Base-by-base conservation (phyloP, 2,113 vertebrate species). In the Eulemur macaco region DNA sequence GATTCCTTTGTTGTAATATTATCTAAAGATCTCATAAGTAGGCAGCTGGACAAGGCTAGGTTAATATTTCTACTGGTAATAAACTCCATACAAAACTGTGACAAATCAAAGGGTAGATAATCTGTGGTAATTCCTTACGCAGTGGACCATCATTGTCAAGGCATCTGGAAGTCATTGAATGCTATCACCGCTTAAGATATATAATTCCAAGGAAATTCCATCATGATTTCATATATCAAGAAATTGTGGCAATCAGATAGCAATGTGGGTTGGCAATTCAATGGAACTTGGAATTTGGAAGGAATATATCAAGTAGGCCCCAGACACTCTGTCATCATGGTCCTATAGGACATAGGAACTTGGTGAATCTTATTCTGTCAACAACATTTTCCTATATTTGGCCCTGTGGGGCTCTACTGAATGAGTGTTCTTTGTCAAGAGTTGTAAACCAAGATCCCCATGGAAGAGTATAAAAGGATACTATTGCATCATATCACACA, bases 171-270 rank as follows among this genome's bases (percentile, higher is more conserved):
- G 77, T 83, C 73, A 91, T 94, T 86, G 92, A 92, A 74, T 77
- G 86, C 73, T 98, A 86, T 18, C 81, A 63, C 3, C 13, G 11
- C 52, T 90, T 91, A 82, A 97, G 86, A 82, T 80, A 86, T 7
- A 94, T 90, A 93, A 97, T 98, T 96, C 96, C 86, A 96, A 94
- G 97, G 93, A 96, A 98, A 96, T 96, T 95, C 91, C 86, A 95
- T 71, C 37, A 86, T 91, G 95, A 97, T 96, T 96, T 96, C 78
- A 89, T 83, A 71, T 83, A 94, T 74, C 90, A 93, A 94, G 54
- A 77, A 92, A 93, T 45, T 4, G 0, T 82, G 73, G 91, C 71
- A 94, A 97, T 97, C 92, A 94, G 66, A 94, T 47, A 86, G 77
- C 82, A 95, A 84, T 89, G 86, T 0, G 29, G 56, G 86, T 71